Base-by-base conservation (phyloP, 2,113 vertebrate genomes). In the Grammomys surdaster region DNA sequence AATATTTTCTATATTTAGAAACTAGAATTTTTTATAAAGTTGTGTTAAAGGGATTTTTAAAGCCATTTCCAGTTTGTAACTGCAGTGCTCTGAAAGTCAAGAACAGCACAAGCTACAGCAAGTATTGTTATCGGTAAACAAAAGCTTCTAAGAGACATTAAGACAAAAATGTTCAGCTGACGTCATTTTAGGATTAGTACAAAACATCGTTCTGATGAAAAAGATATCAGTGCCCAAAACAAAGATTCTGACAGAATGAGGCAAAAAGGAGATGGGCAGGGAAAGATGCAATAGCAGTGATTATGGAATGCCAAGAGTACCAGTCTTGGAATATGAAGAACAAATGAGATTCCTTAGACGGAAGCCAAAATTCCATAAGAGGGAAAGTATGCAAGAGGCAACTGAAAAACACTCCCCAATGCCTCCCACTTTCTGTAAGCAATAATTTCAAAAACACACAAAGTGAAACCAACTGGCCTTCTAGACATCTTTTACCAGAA, bases 71-170 rank as follows among this genome's bases (percentile, higher is more conserved):
- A 14, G 22, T 75, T 78, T 89, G n/a, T 12, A 88, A 75, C 20
- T 76, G 24, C 33, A 36, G 7, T 26, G 77, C 14, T 40, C 7
- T 80, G n/a, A 78, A 84, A 63, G 33, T 75, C 24, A 48, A 2
- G 36, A 20, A 56, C 17, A 85, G 58, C 33, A 70, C 56, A 77
- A 36, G 14, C 63, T 95, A 80, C 88, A 86, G 63, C 90, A 91
- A 89, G 56, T 51, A 88, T 80, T 96, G 60, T 90, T 94, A 92
- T 54, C 86, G 60, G 31, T 40, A 72, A 90, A 97, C 88, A 97
- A 93, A 97, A 93, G 72, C 65, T 54, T 95, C 93, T 90, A 56
- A 88, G 80, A 88, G 26, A 94, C 28, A 24, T 16, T 14, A 76
- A 89, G 91, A 19, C 7, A 91, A 88, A 26, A 80, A 48, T 54